These are phyloP conservation scores for Urosaurus nigricauda DNA, from an alignment of 2,797 vertebrate species.

Conservation along the genomic window DNA sequence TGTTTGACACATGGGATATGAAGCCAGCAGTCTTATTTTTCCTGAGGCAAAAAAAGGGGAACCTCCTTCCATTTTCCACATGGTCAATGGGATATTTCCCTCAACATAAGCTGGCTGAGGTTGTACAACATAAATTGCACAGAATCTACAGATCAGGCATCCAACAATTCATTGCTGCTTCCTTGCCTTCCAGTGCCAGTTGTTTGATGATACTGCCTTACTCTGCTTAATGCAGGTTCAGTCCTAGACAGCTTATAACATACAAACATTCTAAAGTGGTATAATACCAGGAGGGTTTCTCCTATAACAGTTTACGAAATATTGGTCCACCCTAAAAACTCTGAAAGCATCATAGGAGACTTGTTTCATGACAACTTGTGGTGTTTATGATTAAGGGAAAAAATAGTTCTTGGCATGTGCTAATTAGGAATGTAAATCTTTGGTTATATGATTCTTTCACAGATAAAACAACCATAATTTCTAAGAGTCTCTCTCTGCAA, in stretches of 20 bases:
- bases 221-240: neutral
- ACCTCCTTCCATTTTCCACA: neutral
- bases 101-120: neutral
- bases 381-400: no score
- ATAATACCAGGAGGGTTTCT: no score
- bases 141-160: neutral
- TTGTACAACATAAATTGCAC: neutral
- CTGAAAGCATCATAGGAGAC: neutral
- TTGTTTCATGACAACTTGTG: neutral
- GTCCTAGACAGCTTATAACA: neutral
- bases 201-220: no score
- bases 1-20: neutral
- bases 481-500: no score
- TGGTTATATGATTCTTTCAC: no score
- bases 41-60: neutral
- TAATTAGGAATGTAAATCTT: no score
- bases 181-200: neutral
- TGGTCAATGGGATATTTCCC: no score
- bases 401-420: no score
- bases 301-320: no score
- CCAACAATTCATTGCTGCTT: neutral
- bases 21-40: neutral
- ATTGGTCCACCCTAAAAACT: neutral
- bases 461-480: no score
- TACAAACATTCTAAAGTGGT: neutral